A percentile compares a stretch with the other conserved stretches of the same genome.
Evolutionary conservation across 2,888 invertebrate genomes (phyloP).

Genomic region (Rhopalosiphum nymphaeae): DNA sequence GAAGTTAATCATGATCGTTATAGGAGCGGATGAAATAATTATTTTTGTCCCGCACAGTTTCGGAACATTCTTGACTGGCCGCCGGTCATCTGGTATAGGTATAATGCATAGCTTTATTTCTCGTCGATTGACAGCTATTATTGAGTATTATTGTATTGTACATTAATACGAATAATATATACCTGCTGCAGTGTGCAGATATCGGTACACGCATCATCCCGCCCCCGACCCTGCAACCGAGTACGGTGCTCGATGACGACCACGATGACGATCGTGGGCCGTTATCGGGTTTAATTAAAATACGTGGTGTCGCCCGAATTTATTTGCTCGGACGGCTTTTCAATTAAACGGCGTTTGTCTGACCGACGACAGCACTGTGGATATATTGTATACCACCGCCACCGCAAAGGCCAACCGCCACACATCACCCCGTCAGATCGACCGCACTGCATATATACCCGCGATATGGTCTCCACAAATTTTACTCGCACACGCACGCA

Average conservation of each 20-base stretch:
- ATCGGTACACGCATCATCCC: not conserved
- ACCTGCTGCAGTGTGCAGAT: not conserved
- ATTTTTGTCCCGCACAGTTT: not conserved
- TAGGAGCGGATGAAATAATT: not conserved
- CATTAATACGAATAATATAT: not conserved
- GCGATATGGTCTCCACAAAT: not conserved
- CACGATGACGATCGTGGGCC: not conserved
- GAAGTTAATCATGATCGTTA: not conserved
- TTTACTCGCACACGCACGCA: not conserved
- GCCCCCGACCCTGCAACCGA: not conserved
- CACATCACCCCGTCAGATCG: not conserved
- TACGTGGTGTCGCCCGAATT: constrained; percentile 22
- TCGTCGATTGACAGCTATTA: not conserved
- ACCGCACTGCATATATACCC: not conserved
- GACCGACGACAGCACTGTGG: not conserved
- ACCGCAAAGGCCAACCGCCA: not conserved
- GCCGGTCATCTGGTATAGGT: not conserved
- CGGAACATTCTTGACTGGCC: not conserved
- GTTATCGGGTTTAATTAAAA: constrained; percentile 54
- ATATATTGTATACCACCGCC: not conserved
- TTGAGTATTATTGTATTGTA: not conserved
- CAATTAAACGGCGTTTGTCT: constrained; percentile 45
- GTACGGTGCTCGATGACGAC: not conserved
- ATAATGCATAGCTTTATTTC: not conserved
- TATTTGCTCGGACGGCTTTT: constrained; percentile 47